A percentile compares a stretch with the other conserved stretches of the same genome.
Evolutionary conservation across 2,888 invertebrate species (phyloP).

Genomic region (Sisyra terminalis): DNA sequence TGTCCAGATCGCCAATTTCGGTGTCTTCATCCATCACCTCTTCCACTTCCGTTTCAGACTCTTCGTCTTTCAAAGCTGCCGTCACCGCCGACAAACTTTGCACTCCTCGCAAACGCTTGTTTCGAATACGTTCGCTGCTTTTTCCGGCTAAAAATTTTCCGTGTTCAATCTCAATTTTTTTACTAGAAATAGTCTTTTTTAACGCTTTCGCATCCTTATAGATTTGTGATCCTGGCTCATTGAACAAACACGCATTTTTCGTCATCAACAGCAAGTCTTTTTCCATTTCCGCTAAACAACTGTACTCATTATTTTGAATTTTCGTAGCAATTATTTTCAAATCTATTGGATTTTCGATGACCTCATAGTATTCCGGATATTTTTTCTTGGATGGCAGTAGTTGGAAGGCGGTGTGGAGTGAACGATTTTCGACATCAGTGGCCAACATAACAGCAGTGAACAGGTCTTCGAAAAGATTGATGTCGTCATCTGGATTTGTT

Average conservation of each 20-base stretch:
- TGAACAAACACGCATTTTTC: constrained; percentile 88
- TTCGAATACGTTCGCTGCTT: constrained; percentile 53
- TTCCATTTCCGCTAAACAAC: constrained; percentile 65
- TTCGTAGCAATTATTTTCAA: constrained; percentile 82
- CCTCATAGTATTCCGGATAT: constrained; percentile 90
- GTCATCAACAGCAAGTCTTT: constrained; percentile 81
- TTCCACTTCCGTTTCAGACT: constrained; percentile 40
- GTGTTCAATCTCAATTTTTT: constrained; percentile 56
- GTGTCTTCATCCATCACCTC: constrained; percentile 24
- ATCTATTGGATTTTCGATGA: constrained; percentile 90
- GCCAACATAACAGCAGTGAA: constrained; percentile 81
- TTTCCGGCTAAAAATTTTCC: constrained; percentile 43
- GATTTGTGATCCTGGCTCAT: constrained; percentile 91
- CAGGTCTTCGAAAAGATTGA: constrained; percentile 69
- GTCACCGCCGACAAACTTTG: constrained; percentile 40
- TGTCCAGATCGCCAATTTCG: constrained; percentile 37
- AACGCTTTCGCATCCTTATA: constrained; percentile 88
- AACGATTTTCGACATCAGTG: constrained; percentile 64
- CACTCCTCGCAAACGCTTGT: constrained; percentile 32
- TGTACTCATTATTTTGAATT: constrained; percentile 73
- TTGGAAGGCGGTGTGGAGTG: constrained; percentile 75
- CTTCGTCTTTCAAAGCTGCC: constrained; percentile 44
- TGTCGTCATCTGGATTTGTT: constrained; percentile 56
- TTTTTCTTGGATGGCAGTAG: constrained; percentile 81
- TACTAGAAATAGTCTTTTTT: constrained; percentile 61